phyloP scores from a whole-genome alignment of 2,797 vertebrate species.

The Botia kubotai region DNA sequence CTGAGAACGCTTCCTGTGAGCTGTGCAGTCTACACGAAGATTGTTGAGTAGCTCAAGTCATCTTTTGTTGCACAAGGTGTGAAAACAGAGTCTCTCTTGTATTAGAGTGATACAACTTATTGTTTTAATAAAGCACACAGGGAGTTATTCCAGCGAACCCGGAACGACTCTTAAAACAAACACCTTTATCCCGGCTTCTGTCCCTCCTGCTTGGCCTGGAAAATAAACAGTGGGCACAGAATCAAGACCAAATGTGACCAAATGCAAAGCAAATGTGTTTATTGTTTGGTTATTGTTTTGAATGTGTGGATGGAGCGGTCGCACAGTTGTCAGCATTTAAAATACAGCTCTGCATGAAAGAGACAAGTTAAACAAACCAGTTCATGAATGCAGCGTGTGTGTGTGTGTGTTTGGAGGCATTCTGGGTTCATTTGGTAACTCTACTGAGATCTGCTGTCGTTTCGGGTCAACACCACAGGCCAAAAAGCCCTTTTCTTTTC shows the following conservation, averaged over 20 bases:
- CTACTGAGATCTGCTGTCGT: slow-evolving; percentile 39
- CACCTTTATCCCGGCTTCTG: slow-evolving; percentile 41
- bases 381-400: background rate
- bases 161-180: slow-evolving; percentile 36
- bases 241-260: slow-evolving; percentile 34
- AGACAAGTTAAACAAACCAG: slow-evolving; percentile 48
- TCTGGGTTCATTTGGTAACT: slow-evolving; percentile 37
- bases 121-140: slow-evolving; percentile 61
- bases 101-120: slow-evolving; percentile 58
- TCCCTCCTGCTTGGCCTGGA: slow-evolving; percentile 34
- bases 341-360: slow-evolving; percentile 24
- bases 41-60: slow-evolving; percentile 40
- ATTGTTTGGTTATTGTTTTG: slow-evolving; percentile 39
- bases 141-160: slow-evolving; percentile 39
- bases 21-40: slow-evolving; percentile 25
- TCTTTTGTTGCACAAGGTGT: slow-evolving; percentile 56
- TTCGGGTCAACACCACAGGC: slow-evolving; percentile 49
- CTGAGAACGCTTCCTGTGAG: no score
- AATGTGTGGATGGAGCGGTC: slow-evolving; percentile 41
- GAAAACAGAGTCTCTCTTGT: slow-evolving; percentile 47
- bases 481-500: slow-evolving; percentile 44
- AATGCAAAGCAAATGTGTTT: slow-evolving; percentile 44
- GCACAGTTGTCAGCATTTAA: slow-evolving; percentile 26
- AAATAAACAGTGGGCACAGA: slow-evolving; percentile 50
- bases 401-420: slow-evolving; percentile 44